Conservation (phyloP, 2,797 vertebrate species). For the Epinephelus awoara region DNA sequence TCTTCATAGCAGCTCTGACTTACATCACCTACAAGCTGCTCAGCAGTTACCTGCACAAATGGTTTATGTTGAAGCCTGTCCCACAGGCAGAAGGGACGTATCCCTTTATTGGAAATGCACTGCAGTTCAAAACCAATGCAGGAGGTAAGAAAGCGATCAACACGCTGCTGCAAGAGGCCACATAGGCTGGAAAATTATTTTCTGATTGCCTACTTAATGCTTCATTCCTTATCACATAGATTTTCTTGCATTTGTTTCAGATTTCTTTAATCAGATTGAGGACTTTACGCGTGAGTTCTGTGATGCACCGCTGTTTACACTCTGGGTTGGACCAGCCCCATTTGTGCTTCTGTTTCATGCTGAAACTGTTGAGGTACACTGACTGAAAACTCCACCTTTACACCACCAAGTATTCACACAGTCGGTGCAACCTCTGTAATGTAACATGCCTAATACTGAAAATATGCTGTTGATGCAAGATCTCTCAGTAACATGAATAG, state of each 20-base stretch:
- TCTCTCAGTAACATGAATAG: background rate
- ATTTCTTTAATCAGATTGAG: conserved; percentile 91
- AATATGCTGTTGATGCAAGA: background rate
- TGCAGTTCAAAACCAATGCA: conserved; percentile 77
- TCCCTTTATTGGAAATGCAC: conserved; percentile 81
- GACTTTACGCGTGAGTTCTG: conserved; percentile 54
- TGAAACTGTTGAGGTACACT: conserved; percentile 90
- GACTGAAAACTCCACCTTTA: background rate
- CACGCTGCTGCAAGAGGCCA: background rate
- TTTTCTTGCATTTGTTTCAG: conserved; percentile 75
- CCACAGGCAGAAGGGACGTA: conserved; percentile 72
- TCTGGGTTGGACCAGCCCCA: conserved; percentile 92
- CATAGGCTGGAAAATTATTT: no score
- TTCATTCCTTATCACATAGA: background rate
- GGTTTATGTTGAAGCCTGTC: conserved; percentile 79
- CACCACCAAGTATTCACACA: background rate
- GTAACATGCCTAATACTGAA: no score
- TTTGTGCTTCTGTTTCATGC: conserved; percentile 87
- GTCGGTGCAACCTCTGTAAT: no score
- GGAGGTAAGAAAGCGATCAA: conserved; percentile 75
- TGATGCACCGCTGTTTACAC: conserved; percentile 84
- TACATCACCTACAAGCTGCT: conserved; percentile 78
- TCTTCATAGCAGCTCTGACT: conserved; percentile 67
- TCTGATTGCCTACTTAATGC: background rate
- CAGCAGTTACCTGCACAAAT: conserved; percentile 77